Evolutionary conservation across 1,140 invertebrate species (phyloP).

Genomic region (Trichonephila inaurata): DNA sequence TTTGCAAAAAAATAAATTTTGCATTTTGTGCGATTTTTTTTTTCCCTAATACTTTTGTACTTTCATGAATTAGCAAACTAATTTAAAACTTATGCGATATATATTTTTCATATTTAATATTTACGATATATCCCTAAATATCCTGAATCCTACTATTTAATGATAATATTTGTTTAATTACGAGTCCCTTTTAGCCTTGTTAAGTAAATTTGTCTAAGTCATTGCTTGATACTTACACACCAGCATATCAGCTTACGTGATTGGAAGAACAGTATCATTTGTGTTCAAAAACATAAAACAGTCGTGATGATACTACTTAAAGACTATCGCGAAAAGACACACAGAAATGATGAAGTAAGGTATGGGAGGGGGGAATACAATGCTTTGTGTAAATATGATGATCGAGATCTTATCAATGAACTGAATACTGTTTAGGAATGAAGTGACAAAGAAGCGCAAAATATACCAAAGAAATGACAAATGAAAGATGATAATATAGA

Average conservation of each 20-base stretch:
- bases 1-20: too few relatives aligned
- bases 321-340: not conserved
- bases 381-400: not conserved
- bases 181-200: not conserved
- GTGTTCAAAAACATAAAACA: not conserved
- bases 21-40: too few relatives aligned
- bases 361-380: not conserved
- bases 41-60: too few relatives aligned
- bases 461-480: not conserved
- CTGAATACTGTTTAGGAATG: not conserved
- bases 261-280: conserved; percentile 34
- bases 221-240: not conserved
- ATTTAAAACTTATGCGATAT: too few relatives aligned
- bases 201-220: too few relatives aligned
- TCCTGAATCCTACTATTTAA: not conserved
- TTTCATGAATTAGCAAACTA: too few relatives aligned
- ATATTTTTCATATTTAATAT: too few relatives aligned
- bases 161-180: not conserved
- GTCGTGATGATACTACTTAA: not conserved
- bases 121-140: not conserved
- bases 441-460: not conserved
- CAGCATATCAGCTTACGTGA: not conserved
- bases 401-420: not conserved
- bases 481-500: not conserved
- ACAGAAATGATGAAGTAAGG: not conserved